Percentiles rank a stretch among this genome's conserved stretches.
Evolutionary conservation across 2,888 invertebrate genomes (phyloP).

Genomic region (Plusia festucae): DNA sequence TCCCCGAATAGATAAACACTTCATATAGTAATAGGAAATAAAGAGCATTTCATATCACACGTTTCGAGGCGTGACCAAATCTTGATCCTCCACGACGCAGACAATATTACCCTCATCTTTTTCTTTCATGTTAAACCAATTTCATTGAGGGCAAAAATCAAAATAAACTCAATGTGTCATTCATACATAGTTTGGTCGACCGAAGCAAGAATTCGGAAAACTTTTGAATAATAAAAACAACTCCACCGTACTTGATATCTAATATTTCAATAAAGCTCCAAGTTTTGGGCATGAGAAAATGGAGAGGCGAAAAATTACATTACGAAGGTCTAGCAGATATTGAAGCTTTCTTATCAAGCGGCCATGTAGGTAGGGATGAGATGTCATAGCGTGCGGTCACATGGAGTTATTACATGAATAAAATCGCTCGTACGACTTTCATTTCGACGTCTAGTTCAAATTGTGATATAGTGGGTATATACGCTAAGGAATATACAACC

Average conservation of each 20-base stretch:
- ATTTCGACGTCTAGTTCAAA: constrained; percentile 45
- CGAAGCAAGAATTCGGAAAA: constrained; percentile 70
- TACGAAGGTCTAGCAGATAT: constrained; percentile 82
- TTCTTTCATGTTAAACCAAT: constrained; percentile 71
- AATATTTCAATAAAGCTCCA: constrained; percentile 87
- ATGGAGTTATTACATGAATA: constrained; percentile 54
- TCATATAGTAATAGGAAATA: constrained; percentile 45
- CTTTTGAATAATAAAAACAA: constrained; percentile 85
- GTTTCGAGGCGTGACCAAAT: constrained; percentile 60
- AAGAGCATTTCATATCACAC: constrained; percentile 58
- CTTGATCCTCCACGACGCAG: constrained; percentile 60
- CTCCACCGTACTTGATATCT: constrained; percentile 86
- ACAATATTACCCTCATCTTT: constrained; percentile 68
- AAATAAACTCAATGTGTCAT: constrained; percentile 76
- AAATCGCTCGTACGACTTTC: constrained; percentile 46
- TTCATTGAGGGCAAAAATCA: constrained; percentile 72
- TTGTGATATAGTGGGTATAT: constrained; percentile 27
- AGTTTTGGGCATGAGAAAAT: constrained; percentile 83
- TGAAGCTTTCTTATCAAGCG: constrained; percentile 73
- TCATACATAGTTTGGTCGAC: constrained; percentile 64
- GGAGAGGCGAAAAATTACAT: constrained; percentile 86
- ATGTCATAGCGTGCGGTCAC: constrained; percentile 37
- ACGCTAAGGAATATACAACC: constrained; percentile 24
- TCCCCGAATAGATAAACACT: constrained; percentile 22
- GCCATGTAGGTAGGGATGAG: constrained; percentile 59